Base-by-base conservation (phyloP, 2,888 invertebrate species). In the Metopia argyrocephala region DNA sequence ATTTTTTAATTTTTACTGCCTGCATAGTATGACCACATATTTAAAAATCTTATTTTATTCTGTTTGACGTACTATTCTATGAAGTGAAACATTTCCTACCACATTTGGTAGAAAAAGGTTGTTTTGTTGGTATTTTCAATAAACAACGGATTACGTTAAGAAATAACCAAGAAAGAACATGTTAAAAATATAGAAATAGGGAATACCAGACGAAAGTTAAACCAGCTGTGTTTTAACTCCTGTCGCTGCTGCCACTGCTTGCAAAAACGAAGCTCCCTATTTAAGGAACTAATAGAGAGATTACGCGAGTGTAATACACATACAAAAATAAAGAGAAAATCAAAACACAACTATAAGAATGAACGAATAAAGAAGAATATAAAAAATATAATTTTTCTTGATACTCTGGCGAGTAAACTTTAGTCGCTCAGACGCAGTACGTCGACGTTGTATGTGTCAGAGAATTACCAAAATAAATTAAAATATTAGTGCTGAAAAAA, bases 371-470 rank as follows among this genome's bases (percentile, higher is more conserved):
- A 62, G 9, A 68, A 54, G 54, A 59, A 61, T 71, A 20, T 70
- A 74, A 54, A 23, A 48, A 65, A 23, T 65, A 57, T 4, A 45
- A 50, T 73, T 69, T 31, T 31, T 64, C 64, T 57, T 81, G 38
- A 12, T 18, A 20, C 65, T 74, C 62, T 78, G 18, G 56, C 38
- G 76, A 79, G 78, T 65, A 78, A 59, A 70, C 74, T 81, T 78
- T 81, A 70, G 78, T 70, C 25, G 78, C 81, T 81, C 81, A 81
- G 81, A 78, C 81, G 81, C 78, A 81, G 74, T 81, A 75, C 74
- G 74, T 75, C 81, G 74, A 78, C 78, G 76, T 76, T 76, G 74
- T 66, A 74, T 81, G 74, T 78, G 78, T 70, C 74, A 78, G 74
- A 75, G 28, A 78, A 78, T 54, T 23, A 59, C 69, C 70, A 68